Evolutionary conservation across 1,140 invertebrate species (phyloP), one percentile per base, ranked within the genome.

Genomic region (Apis cerana): DNA sequence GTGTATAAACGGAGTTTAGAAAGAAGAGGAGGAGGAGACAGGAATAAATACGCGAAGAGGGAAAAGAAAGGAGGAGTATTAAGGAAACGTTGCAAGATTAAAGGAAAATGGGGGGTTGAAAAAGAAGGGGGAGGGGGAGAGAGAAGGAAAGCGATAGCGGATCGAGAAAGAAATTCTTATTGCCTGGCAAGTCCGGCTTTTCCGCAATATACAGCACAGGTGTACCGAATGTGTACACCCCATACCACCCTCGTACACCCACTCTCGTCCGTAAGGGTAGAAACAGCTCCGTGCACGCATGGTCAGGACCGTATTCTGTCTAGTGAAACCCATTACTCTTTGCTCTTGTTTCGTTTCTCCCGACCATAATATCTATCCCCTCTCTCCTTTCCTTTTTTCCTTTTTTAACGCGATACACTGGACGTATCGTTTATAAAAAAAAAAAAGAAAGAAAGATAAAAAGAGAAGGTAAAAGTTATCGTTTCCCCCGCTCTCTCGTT

Each of bases 151-250:
- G 78, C 58, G 61, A 62, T 84, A 86, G 79, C 85, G 90, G 87
- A 91, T 85, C 89, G 90, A 89, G 88, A 92, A 93, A 90, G 90
- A 91, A 93, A 92, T 91, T 92, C 92, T 93, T 93, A 93, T 92
- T 93, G 90, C 91, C 88, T 91, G 89, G 92, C 88, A 89, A 92
- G 92, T 92, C 91, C 91, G 89, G 92, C 90, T 91, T 92, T 93
- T 94, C 92, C 92, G 92, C 91, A 94, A 94, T 93, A 93, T 93
- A 93, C 91, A 90, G 90, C 92, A 89, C 93, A 93, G 93, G 92
- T 94, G 93, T 92, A 91, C 92, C 91, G 84, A 94, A 93, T 93
- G 92, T 91, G 88, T 90, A 82, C 82, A 80, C 82, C 85, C 88
- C 61, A 62, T 59, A 72, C 67, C 72, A 48, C 80, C 74, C 64